Conservation (phyloP, 2,113 vertebrate genomes). For the Crypturellus undulatus region DNA sequence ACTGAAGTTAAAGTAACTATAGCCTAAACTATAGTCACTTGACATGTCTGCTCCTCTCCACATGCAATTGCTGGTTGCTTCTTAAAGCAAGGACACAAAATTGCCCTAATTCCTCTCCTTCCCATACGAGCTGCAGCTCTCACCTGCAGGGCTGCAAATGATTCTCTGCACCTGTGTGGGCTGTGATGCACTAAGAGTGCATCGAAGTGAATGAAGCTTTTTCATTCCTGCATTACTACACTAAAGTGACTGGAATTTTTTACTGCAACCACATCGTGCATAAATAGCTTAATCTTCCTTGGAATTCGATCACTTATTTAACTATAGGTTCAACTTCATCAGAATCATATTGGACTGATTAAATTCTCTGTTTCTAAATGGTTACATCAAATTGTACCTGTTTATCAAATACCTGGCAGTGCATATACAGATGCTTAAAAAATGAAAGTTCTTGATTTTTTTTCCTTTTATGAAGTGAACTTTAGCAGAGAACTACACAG, state of each 20-base stretch:
- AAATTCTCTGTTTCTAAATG: not conserved
- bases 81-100: not conserved
- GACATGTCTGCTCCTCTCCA: not conserved
- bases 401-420: not conserved
- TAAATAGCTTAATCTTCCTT: not conserved
- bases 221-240: not conserved
- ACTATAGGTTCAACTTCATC: not conserved
- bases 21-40: not conserved
- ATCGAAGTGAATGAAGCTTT: not conserved
- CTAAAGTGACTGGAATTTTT: not conserved
- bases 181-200: not conserved
- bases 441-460: not conserved
- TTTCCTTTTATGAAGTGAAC: not conserved
- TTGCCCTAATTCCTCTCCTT: not conserved
- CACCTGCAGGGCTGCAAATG: not conserved
- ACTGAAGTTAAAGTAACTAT: fast-evolving
- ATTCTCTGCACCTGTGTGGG: not conserved
- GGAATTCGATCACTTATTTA: not conserved
- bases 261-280: not conserved
- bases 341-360: not conserved
- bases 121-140: not conserved
- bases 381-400: not conserved
- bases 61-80: not conserved
- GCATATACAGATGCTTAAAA: not conserved
- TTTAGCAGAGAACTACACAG: not conserved